phyloP scores from a whole-genome alignment of 2,888 invertebrate genomes.

The Octonoba sinensis region DNA sequence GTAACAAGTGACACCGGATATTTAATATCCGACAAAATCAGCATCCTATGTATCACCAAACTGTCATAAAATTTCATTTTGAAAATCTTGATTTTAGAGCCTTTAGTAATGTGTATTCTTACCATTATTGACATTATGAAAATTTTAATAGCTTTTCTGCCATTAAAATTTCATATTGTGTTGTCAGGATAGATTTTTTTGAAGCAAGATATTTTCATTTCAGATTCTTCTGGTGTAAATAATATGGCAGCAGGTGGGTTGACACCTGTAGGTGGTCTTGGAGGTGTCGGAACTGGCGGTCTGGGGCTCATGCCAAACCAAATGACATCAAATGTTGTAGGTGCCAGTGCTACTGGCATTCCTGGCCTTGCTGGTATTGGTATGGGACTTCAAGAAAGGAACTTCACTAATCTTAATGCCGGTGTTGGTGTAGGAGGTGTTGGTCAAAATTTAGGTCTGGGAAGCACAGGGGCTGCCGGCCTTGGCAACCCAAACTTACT shows the following conservation, averaged over 20 bases:
- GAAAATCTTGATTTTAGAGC: too few relatives aligned
- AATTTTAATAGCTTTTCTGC: too few relatives aligned
- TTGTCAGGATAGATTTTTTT: too few relatives aligned
- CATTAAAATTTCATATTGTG: too few relatives aligned
- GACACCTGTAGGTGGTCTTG: conserved; percentile 18
- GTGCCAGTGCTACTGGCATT: conserved; percentile 37
- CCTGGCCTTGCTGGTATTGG: conserved; percentile 52
- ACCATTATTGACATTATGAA: too few relatives aligned
- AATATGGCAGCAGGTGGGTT: conserved; percentile 32
- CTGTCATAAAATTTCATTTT: too few relatives aligned
- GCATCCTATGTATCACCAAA: too few relatives aligned
- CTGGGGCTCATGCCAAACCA: conserved; percentile 44
- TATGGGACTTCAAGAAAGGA: conserved; percentile 48
- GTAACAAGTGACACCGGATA: too few relatives aligned
- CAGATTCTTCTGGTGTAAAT: conserved; percentile 44
- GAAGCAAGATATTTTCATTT: neutral
- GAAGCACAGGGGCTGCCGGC: conserved; percentile 29
- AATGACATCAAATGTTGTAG: conserved; percentile 31
- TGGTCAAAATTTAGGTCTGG: conserved; percentile 40
- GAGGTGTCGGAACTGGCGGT: conserved; percentile 23
- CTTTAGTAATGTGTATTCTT: too few relatives aligned
- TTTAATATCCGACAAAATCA: too few relatives aligned
- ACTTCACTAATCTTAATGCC: conserved; percentile 27
- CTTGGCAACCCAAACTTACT: conserved; percentile 42
- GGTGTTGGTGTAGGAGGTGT: conserved; percentile 56